phyloP scores from a whole-genome alignment of 2,888 invertebrate genomes.

The Thecocarcelia acutangulata region DNA sequence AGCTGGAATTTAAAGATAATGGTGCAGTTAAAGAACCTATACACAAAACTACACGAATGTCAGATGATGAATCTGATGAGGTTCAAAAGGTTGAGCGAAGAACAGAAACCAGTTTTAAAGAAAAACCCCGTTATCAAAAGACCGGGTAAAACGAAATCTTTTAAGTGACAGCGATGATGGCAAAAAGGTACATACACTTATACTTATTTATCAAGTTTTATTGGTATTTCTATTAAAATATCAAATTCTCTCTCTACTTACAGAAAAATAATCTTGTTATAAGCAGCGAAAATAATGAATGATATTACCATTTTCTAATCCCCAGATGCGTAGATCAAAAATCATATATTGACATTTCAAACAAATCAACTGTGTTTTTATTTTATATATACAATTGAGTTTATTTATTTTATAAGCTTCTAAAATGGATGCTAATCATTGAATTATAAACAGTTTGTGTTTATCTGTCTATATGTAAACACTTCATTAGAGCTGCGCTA shows the following conservation, averaged over 20 bases:
- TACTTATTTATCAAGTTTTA: background rate
- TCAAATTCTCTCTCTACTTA: slow-evolving; percentile 30
- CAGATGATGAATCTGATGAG: slow-evolving; percentile 70
- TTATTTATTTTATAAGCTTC: too few species aligned
- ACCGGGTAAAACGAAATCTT: slow-evolving; percentile 72
- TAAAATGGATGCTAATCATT: too few species aligned
- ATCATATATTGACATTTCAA: too few species aligned
- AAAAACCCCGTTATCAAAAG: slow-evolving; percentile 72
- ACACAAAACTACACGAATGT: slow-evolving; percentile 66
- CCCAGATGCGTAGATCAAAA: background rate
- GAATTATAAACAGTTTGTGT: too few species aligned
- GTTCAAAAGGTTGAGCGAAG: slow-evolving; percentile 49
- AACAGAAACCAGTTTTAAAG: slow-evolving; percentile 69
- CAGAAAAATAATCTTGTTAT: slow-evolving; percentile 70
- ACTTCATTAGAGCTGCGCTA: too few species aligned
- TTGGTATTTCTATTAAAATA: background rate
- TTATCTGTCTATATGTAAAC: too few species aligned
- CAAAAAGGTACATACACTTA: slow-evolving; percentile 72
- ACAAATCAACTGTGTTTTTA: too few species aligned
- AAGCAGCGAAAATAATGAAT: slow-evolving; percentile 69
- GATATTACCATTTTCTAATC: slow-evolving; percentile 54
- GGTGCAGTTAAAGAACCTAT: slow-evolving; percentile 80
- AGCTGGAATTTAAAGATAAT: slow-evolving; percentile 83
- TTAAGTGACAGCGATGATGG: slow-evolving; percentile 75
- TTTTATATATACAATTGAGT: too few species aligned